These are phyloP conservation scores for Catalaphyllia jardinei DNA, from an alignment of 64 coral and sea anemone genomes.

Conservation along the genomic window DNA sequence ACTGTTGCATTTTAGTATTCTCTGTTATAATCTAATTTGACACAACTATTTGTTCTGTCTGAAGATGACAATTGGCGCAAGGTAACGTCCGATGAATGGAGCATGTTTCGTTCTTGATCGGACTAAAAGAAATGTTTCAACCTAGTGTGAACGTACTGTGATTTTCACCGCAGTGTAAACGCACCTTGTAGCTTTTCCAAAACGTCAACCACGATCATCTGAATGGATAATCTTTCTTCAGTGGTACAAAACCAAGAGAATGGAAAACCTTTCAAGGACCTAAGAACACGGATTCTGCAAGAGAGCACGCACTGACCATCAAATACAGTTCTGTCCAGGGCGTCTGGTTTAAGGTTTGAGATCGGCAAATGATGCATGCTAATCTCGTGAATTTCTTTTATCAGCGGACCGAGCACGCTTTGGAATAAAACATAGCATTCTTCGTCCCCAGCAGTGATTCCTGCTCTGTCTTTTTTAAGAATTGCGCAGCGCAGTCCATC, in stretches of 20 bases:
- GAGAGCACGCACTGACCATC: slow-evolving; percentile 10
- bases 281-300: slow-evolving; percentile 19
- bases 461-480: slow-evolving; percentile 3
- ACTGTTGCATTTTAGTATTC: too few species aligned
- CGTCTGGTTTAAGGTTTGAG: background rate
- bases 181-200: slow-evolving; percentile 24
- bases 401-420: background rate
- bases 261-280: slow-evolving; percentile 35
- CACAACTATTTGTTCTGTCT: too few species aligned
- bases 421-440: slow-evolving; percentile 9
- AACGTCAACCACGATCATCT: background rate
- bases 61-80: too few species aligned
- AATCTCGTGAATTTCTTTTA: slow-evolving; percentile 2
- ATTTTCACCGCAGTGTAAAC: background rate
- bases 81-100: too few species aligned
- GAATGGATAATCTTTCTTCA: slow-evolving; percentile 5
- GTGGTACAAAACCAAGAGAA: slow-evolving; percentile 36
- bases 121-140: too few species aligned
- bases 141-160: too few species aligned
- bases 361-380: background rate
- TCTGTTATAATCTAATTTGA: too few species aligned
- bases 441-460: slow-evolving; percentile 21
- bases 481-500: background rate
- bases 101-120: too few species aligned
- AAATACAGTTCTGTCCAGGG: background rate